Evolutionary conservation across 1,140 invertebrate species (phyloP), one percentile per base, ranked within the genome.

Genomic region (Pinna nobilis): DNA sequence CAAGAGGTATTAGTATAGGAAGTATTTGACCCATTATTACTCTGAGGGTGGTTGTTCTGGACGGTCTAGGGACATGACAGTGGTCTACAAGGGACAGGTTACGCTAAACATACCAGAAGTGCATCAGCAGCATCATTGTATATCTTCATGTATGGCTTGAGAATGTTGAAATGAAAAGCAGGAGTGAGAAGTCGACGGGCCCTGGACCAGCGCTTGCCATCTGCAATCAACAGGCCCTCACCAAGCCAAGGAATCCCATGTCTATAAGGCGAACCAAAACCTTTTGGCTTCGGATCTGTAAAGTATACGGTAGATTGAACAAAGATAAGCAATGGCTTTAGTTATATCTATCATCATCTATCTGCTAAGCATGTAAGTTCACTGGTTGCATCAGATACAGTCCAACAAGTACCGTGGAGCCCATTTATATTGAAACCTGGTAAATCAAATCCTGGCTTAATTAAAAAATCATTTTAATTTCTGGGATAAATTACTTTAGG

Each of bases 151-250:
- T 96, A 97, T 69, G 94, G 92, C 76, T 96, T 94, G 47, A 97
- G 89, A 51, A 97, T 95, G 68, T 93, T 92, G 79, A 96, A 96
- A 88, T 97, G 95, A 86, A 97, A 97, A 0, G 95, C 93, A n/a
- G 95, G 95, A 2, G 95, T 97, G 9, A 97, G 94, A 77, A 97
- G 92, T 89, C 96, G 95, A 66, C 95, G 90, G 13, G 94, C 89
- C 0, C 88, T 79, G 51, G 92, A 92, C 95, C 95, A 97, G 85
- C 94, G 94, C 20, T 88, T 84, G 49, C 94, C 94, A 63, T 90
- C 49, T 9, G 70, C 63, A 18, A 79, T 53, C 28, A 83, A 60
- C 44, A 84, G 71, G 1, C 83, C 81, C 23, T 82, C 80, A 0
- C 83, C 83, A 3, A 84, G 51, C 82, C 82, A 84, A 0, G 76